Conservation (phyloP, 2,888 invertebrate species). For the Drosophila maculinotata region DNA sequence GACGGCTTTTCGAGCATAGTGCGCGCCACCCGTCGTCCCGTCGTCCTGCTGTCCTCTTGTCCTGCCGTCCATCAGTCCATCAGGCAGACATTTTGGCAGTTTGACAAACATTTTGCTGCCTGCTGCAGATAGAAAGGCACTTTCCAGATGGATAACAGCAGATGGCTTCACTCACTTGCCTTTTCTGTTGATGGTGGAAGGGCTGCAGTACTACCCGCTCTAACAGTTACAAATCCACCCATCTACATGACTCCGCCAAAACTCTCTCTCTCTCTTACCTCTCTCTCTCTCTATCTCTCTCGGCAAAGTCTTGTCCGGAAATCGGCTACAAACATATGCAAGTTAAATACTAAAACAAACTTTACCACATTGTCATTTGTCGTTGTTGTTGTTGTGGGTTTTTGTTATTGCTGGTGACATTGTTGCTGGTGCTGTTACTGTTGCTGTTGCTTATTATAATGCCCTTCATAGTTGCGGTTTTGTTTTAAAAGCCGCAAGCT, state of each 20-base stretch:
- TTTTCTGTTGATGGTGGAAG: background rate
- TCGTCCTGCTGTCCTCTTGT: background rate
- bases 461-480: constrained; percentile 62
- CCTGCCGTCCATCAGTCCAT: constrained; percentile 29
- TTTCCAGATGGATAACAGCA: constrained; percentile 46
- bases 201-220: background rate
- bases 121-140: constrained; percentile 48
- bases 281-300: too few species aligned
- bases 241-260: constrained; percentile 5
- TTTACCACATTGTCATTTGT: constrained; percentile 54
- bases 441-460: constrained; percentile 53
- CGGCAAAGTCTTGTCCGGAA: constrained; percentile 6
- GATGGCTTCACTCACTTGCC: constrained; percentile 30
- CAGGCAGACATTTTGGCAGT: constrained; percentile 64
- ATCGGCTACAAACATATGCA: constrained; percentile 42
- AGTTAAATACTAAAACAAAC: constrained; percentile 58
- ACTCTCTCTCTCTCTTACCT: constrained; percentile 21
- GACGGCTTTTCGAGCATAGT: constrained; percentile 31
- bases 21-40: background rate
- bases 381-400: background rate
- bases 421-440: constrained; percentile 9
- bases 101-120: constrained; percentile 69
- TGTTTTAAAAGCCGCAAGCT: constrained; percentile 54
- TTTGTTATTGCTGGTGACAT: background rate
- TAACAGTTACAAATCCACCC: constrained; percentile 27